These are phyloP conservation scores for Prochilodus magdalenae DNA, from an alignment of 2,113 vertebrate genomes.

Conservation along the genomic window DNA sequence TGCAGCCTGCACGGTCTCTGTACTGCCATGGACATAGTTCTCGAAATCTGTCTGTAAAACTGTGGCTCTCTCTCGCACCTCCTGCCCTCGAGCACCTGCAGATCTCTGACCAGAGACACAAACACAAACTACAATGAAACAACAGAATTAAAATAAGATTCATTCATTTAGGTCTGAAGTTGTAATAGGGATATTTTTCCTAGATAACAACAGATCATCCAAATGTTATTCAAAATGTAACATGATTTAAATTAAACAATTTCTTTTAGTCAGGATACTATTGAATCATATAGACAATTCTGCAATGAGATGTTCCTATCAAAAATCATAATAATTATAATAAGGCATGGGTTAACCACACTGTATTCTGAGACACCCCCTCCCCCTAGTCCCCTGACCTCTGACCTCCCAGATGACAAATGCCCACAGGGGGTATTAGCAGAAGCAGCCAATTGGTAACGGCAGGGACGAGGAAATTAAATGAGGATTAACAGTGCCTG, in stretches of 20 bases:
- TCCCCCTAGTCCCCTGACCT: constrained; percentile 9
- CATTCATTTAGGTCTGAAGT: neutral
- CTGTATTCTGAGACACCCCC: constrained; percentile 33
- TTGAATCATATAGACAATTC: neutral
- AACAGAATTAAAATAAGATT: constrained; percentile 2
- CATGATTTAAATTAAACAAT: neutral
- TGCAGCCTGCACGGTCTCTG: constrained; percentile 74
- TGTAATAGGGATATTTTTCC: neutral
- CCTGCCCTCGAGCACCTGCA: constrained; percentile 76
- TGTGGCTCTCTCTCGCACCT: constrained; percentile 85
- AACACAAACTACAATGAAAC: neutral
- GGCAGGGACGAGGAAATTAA: constrained; percentile 83
- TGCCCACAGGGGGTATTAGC: constrained; percentile 47
- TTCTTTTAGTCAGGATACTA: neutral
- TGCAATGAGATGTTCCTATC: neutral
- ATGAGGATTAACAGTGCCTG: constrained; percentile 72
- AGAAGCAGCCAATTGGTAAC: constrained; percentile 48
- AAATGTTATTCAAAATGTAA: neutral
- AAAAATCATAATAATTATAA: neutral
- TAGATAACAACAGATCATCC: neutral
- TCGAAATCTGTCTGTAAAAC: constrained; percentile 92
- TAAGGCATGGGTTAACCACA: constrained; percentile 23
- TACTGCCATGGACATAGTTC: constrained; percentile 81
- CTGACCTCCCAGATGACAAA: constrained; percentile 45
- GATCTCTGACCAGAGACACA: constrained; percentile 73